phyloP scores from a whole-genome alignment of 1,140 invertebrate species.

The Drosophila nasuta region DNA sequence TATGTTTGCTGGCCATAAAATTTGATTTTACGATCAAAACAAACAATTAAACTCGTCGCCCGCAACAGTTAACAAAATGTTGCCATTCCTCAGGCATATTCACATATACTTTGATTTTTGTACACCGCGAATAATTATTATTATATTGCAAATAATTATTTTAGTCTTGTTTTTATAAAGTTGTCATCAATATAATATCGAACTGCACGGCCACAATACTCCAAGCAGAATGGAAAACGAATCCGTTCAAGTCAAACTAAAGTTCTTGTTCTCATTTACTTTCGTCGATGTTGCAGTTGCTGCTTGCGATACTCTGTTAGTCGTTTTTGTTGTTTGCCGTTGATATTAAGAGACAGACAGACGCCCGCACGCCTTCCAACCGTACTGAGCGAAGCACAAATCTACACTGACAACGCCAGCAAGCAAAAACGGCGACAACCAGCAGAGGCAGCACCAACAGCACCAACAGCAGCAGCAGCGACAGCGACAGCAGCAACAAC shows the following conservation, averaged over 20 bases:
- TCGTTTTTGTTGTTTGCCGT: constrained; percentile 18
- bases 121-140: constrained; percentile 11
- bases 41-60: constrained; percentile 83
- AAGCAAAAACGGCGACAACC: constrained; percentile 51
- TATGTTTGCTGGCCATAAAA: constrained; percentile 84
- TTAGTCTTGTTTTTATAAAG: neutral
- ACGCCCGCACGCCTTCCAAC: constrained; percentile 75
- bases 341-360: constrained; percentile 42
- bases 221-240: constrained; percentile 40
- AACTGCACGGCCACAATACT: constrained; percentile 40
- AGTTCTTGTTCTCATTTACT: constrained; percentile 35
- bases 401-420: constrained; percentile 80
- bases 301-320: constrained; percentile 28
- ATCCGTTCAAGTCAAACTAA: constrained; percentile 22
- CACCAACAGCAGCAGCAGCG: constrained; percentile 29
- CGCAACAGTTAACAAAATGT: constrained; percentile 80
- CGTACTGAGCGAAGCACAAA: constrained; percentile 81
- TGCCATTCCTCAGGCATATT: constrained; percentile 61
- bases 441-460: constrained; percentile 44
- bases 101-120: constrained; percentile 18
- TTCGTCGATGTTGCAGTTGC: constrained; percentile 21
- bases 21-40: constrained; percentile 85
- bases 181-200: constrained; percentile 24
- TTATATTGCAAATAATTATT: neutral
- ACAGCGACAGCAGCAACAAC: constrained; percentile 29